phyloP scores from a whole-genome alignment of 2,113 vertebrate genomes.

The Microcebus murinus region DNA sequence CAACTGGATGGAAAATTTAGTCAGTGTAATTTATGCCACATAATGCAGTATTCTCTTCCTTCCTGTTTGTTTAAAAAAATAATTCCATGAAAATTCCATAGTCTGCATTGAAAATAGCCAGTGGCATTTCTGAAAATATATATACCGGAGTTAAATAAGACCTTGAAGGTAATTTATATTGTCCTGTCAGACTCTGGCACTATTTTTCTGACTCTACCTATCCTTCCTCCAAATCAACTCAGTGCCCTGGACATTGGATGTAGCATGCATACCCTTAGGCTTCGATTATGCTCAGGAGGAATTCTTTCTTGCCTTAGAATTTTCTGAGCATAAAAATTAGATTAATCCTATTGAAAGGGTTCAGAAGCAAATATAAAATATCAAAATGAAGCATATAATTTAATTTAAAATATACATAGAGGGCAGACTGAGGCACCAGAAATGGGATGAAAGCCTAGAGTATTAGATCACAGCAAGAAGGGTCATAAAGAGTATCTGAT shows the following conservation, averaged over 20 bases:
- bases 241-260: neutral
- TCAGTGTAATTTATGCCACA: slow-evolving; percentile 42
- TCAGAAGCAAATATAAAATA: slow-evolving; percentile 23
- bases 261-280: neutral
- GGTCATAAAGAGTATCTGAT: neutral
- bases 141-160: neutral
- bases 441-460: neutral
- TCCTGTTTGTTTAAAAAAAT: slow-evolving; percentile 47
- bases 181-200: neutral
- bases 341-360: slow-evolving; percentile 3
- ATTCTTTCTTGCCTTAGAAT: neutral
- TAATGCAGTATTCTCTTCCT: slow-evolving; percentile 44
- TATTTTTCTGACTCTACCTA: neutral
- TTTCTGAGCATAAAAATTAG: slow-evolving; percentile 33
- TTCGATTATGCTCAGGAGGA: neutral
- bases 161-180: neutral
- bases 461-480: neutral
- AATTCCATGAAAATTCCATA: slow-evolving; percentile 8
- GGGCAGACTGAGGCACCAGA: neutral
- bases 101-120: slow-evolving; percentile 22
- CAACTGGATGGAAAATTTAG: slow-evolving; percentile 61
- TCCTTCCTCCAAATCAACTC: neutral
- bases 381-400: slow-evolving; percentile 39
- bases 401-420: neutral
- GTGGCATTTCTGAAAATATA: neutral